Conservation (phyloP, 1,140 invertebrate genomes). For the Anastatus disparis region DNA sequence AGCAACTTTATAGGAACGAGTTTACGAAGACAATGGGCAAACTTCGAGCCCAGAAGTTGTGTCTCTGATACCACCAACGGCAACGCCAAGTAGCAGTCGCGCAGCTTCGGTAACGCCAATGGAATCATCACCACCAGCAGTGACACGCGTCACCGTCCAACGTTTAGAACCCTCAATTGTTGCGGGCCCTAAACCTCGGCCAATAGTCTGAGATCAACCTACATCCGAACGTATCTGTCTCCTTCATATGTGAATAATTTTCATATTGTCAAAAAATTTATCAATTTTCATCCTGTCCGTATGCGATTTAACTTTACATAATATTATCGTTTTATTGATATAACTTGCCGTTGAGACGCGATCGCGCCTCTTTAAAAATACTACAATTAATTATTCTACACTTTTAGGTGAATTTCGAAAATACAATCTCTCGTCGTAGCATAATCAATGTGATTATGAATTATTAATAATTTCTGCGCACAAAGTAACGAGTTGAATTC, state of each 20-base stretch:
- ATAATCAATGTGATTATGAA: no score
- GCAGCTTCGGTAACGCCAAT: constrained; percentile 55
- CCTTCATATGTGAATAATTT: constrained; percentile 1
- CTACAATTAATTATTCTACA: no score
- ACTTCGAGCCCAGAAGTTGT: constrained; percentile 61
- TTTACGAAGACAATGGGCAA: constrained; percentile 63
- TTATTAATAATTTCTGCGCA: no score
- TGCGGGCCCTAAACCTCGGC: constrained; percentile 37
- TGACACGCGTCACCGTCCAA: constrained; percentile 47
- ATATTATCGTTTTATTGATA: no score
- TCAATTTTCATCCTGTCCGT: no score
- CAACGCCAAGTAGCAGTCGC: constrained; percentile 58
- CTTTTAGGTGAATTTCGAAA: no score
- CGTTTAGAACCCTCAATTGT: constrained; percentile 43
- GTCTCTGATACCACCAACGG: constrained; percentile 60
- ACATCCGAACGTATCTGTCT: background rate
- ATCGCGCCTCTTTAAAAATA: no score
- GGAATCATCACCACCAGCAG: constrained; percentile 54
- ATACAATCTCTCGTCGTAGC: no score
- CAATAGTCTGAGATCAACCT: constrained; percentile 26
- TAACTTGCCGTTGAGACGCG: no score
- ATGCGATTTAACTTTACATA: no score
- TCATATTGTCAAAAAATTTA: background rate
- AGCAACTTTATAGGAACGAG: constrained; percentile 62
- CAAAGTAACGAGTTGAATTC: no score